These are phyloP conservation scores for Dendrolimus houi DNA, from an alignment of 2,888 invertebrate genomes.

Conservation along the genomic window DNA sequence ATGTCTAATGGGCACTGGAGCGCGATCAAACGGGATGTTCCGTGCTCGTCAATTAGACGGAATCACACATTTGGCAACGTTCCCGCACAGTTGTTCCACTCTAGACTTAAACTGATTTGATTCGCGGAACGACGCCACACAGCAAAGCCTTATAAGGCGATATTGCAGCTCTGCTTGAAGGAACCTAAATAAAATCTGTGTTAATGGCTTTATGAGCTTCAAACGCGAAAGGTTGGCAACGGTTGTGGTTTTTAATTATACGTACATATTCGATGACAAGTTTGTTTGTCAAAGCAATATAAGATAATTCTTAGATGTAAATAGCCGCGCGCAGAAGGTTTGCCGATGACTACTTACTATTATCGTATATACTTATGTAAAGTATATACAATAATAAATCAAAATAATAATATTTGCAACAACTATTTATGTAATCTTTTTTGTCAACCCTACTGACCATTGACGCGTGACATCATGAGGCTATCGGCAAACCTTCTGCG, in stretches of 20 bases:
- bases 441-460: too few species aligned
- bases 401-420: too few species aligned
- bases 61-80: slow-evolving; percentile 63
- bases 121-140: slow-evolving; percentile 33
- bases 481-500: too few species aligned
- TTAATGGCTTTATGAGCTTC: neutral
- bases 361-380: too few species aligned
- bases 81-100: slow-evolving; percentile 60
- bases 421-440: too few species aligned
- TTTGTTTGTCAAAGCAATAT: too few species aligned
- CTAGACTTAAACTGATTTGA: slow-evolving; percentile 33
- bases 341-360: too few species aligned
- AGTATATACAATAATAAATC: too few species aligned
- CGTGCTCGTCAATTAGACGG: slow-evolving; percentile 63
- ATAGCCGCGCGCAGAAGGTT: too few species aligned
- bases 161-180: slow-evolving; percentile 21
- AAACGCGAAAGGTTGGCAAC: neutral
- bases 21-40: slow-evolving; percentile 58
- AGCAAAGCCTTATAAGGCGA: slow-evolving; percentile 43
- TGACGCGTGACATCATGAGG: too few species aligned
- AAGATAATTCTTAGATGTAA: too few species aligned
- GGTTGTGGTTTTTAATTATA: neutral
- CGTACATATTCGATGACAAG: too few species aligned
- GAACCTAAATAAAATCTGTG: neutral
- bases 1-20: slow-evolving; percentile 34